These are phyloP conservation scores for Zaprionus ornatus DNA, from an alignment of 1,140 invertebrate species.

Conservation along the genomic window DNA sequence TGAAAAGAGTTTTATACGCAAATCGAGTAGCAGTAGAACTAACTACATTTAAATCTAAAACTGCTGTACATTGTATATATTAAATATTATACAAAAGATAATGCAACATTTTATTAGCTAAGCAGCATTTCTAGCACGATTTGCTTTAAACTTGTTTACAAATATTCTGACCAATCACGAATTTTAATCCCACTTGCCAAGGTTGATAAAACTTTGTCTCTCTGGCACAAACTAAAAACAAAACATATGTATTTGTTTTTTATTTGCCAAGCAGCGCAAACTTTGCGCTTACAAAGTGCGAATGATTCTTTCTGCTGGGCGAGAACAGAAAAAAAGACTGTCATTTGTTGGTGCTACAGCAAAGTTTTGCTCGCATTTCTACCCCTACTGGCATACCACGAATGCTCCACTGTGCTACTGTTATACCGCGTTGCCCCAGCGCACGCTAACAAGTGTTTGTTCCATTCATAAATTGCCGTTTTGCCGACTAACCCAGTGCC, in stretches of 20 bases:
- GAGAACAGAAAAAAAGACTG: background rate
- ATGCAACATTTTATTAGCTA: background rate
- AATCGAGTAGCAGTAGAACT: no score
- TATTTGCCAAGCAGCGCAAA: background rate
- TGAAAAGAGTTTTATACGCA: no score
- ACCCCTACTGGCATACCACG: conserved; percentile 1
- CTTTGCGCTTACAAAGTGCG: background rate
- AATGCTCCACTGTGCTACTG: background rate
- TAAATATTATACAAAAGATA: no score
- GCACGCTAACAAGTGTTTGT: conserved; percentile 78
- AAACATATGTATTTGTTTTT: background rate
- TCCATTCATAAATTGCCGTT: conserved; percentile 70
- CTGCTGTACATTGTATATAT: no score
- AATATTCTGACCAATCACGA: background rate
- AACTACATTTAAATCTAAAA: no score
- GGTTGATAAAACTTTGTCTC: background rate
- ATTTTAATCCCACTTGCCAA: background rate
- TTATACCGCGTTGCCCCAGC: conserved; percentile 39
- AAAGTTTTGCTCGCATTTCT: background rate
- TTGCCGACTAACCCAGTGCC: conserved; percentile 52
- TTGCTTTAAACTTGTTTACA: no score
- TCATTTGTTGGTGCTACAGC: background rate
- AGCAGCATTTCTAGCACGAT: background rate
- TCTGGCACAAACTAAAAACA: background rate
- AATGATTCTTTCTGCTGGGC: background rate